These are phyloP conservation scores for Linhomoeus sp. DNA, from an alignment of 2,888 invertebrate genomes.

Conservation along the genomic window DNA sequence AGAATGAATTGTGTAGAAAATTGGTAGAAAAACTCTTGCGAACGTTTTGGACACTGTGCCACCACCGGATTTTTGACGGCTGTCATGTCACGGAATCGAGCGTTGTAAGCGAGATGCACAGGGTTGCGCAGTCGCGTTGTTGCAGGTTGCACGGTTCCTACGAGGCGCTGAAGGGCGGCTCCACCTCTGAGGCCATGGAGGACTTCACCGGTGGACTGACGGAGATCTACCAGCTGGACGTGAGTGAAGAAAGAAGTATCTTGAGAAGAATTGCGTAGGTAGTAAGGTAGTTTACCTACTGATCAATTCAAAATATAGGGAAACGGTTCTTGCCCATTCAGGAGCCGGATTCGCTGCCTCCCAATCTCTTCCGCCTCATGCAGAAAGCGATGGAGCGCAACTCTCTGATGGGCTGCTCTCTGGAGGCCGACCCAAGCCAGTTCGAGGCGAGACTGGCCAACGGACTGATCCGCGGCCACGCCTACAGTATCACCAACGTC, in stretches of 20 bases:
- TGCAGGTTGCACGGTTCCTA: conserved; percentile 81
- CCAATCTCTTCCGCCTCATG: conserved; percentile 63
- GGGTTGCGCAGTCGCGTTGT: no score
- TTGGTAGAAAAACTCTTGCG: no score
- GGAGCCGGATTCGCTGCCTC: conserved; percentile 43
- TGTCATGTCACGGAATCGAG: no score
- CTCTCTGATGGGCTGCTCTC: conserved; percentile 79
- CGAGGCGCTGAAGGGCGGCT: conserved; percentile 75
- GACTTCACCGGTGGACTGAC: conserved; percentile 52
- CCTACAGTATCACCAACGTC: conserved; percentile 68
- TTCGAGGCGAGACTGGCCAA: conserved; percentile 55
- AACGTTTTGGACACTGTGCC: no score
- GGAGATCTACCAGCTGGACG: conserved; percentile 47
- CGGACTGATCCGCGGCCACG: conserved; percentile 69
- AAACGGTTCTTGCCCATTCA: no score
- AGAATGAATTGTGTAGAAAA: no score
- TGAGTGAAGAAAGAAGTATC: no score
- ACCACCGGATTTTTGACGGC: no score
- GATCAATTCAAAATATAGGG: no score
- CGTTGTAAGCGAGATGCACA: no score
- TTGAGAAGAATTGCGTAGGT: no score
- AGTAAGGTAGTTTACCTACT: no score
- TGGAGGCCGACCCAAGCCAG: conserved; percentile 62
- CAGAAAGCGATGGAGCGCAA: conserved; percentile 63
- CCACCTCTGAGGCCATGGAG: conserved; percentile 92